Conservation (phyloP, 2,797 vertebrate species). For the Sciaenops ocellatus region DNA sequence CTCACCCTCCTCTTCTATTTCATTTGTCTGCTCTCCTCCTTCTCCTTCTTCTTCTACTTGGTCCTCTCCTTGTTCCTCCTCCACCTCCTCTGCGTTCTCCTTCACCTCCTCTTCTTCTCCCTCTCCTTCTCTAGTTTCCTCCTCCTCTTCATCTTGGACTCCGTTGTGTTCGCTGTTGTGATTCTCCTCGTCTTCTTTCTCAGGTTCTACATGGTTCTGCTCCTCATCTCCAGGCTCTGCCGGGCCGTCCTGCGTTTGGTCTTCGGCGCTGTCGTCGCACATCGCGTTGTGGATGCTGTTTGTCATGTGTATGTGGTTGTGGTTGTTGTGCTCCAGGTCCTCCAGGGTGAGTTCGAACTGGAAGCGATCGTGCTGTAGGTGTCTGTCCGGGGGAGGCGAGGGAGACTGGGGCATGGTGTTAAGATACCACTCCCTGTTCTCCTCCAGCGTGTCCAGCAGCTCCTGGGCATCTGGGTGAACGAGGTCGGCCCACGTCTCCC, state of each 20-base stretch:
- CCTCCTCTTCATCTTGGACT: constrained; percentile 55
- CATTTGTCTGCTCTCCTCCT: constrained; percentile 13
- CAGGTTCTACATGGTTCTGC: constrained; percentile 33
- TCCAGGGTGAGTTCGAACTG: constrained; percentile 95
- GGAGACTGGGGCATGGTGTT: constrained; percentile 96
- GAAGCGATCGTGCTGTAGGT: constrained; percentile 92
- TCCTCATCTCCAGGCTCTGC: constrained; percentile 25
- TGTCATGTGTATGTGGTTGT: constrained; percentile 71
- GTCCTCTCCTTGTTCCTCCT: constrained; percentile 7
- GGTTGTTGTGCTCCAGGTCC: constrained; percentile 86
- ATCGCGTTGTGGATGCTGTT: constrained; percentile 27
- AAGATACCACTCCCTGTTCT: constrained; percentile 97
- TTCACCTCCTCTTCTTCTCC: constrained; percentile 19
- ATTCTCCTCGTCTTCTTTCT: constrained; percentile 67
- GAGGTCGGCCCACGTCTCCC: constrained; percentile 97
- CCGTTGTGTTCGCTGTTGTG: constrained; percentile 75
- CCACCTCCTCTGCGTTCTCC: not conserved
- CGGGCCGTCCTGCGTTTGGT: not conserved
- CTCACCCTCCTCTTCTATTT: constrained; percentile 13
- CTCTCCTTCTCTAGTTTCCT: constrained; percentile 11
- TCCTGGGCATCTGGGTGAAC: constrained; percentile 96
- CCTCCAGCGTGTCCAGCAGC: constrained; percentile 94
- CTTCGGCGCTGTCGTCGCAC: not conserved
- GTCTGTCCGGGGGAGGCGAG: constrained; percentile 90
- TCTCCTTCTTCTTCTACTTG: constrained; percentile 11